Evolutionary conservation across 2,888 invertebrate species (phyloP).

Genomic region (Eupeodes latifasciatus): DNA sequence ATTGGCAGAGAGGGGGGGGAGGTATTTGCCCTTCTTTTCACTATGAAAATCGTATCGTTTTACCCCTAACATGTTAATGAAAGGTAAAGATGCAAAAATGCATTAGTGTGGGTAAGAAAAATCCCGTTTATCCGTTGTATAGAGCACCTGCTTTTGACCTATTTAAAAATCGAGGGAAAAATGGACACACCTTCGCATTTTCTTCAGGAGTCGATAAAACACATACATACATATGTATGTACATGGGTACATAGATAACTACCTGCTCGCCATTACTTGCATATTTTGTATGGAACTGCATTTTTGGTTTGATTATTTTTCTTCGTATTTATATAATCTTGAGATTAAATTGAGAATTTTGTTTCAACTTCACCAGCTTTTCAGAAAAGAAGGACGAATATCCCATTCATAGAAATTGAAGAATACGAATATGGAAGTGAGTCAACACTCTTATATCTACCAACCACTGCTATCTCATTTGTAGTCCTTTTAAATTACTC

Average conservation of each 20-base stretch:
- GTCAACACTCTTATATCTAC: slow-evolving; percentile 2
- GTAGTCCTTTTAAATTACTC: slow-evolving; percentile 60
- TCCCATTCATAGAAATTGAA: slow-evolving; percentile 27
- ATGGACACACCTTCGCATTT: slow-evolving; percentile 72
- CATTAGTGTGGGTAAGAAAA: slow-evolving; percentile 25
- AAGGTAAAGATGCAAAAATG: slow-evolving; percentile 69
- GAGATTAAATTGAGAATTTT: slow-evolving; percentile 21
- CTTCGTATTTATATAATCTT: background rate
- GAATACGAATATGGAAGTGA: slow-evolving; percentile 10
- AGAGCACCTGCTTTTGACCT: slow-evolving; percentile 71
- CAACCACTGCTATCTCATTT: slow-evolving; percentile 11
- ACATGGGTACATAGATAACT: too few species aligned
- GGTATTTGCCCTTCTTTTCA: slow-evolving; percentile 44
- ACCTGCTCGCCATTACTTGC: too few species aligned
- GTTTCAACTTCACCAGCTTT: background rate
- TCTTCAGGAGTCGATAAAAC: slow-evolving; percentile 9
- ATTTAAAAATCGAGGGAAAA: slow-evolving; percentile 50
- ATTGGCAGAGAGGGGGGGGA: background rate
- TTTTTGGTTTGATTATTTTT: background rate
- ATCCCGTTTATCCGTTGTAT: slow-evolving; percentile 37
- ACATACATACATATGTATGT: background rate
- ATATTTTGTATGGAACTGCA: background rate
- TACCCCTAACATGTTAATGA: slow-evolving; percentile 65
- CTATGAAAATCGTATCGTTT: slow-evolving; percentile 14
- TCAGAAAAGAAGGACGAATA: slow-evolving; percentile 1